phyloP scores from a whole-genome alignment of 2,888 invertebrate genomes.

The Drosophila emarginata region DNA sequence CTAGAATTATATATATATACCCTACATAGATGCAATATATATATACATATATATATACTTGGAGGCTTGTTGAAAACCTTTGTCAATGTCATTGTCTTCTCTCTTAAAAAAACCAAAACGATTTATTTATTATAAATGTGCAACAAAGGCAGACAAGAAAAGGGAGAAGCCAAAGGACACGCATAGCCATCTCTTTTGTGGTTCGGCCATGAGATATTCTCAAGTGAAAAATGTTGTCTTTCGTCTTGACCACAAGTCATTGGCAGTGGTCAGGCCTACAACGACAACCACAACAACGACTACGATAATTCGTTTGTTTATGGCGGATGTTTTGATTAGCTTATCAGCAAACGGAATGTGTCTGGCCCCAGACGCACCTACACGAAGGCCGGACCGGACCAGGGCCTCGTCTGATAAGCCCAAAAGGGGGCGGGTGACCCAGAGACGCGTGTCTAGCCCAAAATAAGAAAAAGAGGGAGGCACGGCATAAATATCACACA shows the following conservation, averaged over 20 bases:
- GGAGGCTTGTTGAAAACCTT: constrained; percentile 48
- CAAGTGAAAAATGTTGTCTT: constrained; percentile 4
- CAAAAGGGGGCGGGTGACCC: constrained; percentile 11
- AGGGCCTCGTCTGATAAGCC: constrained; percentile 29
- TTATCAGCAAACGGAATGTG: constrained; percentile 28
- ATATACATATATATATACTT: constrained; percentile 28
- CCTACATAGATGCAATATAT: constrained; percentile 6
- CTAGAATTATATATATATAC: constrained; percentile 19
- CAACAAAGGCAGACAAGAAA: neutral
- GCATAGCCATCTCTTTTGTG: constrained; percentile 40
- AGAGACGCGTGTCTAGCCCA: constrained; percentile 35
- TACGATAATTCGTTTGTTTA: constrained; percentile 51
- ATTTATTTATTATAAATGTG: constrained; percentile 82
- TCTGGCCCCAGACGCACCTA: constrained; percentile 26
- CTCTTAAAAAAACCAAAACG: neutral
- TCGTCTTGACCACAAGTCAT: constrained; percentile 41
- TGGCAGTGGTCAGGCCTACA: constrained; percentile 66
- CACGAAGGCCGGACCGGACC: constrained; percentile 14
- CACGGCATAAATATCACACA: constrained; percentile 6
- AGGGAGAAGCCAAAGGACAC: neutral
- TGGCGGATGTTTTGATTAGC: constrained; percentile 58
- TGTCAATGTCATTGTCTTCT: constrained; percentile 9
- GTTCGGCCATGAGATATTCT: constrained; percentile 40
- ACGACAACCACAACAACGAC: constrained; percentile 13
- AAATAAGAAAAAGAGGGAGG: constrained; percentile 10